Evolutionary conservation across 2,113 vertebrate species (phyloP).

Genomic region (Macquaria ambigua): DNA sequence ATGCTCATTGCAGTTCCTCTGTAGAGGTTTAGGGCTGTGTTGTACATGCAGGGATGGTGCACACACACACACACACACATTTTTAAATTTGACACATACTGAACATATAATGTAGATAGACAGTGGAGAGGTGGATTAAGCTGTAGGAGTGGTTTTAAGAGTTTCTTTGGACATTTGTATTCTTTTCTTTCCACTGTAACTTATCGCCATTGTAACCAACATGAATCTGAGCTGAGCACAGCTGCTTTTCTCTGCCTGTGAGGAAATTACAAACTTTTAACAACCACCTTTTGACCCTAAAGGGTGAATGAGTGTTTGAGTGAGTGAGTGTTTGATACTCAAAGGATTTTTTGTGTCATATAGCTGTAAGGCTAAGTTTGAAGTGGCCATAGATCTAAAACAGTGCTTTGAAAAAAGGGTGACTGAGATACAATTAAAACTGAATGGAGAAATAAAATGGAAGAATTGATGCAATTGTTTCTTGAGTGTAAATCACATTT

Average conservation of each 20-base stretch:
- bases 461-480: conserved; percentile 25
- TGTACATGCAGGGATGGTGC: too few relatives aligned
- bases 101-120: neutral
- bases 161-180: neutral
- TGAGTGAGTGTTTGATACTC: neutral
- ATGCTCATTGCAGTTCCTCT: too few relatives aligned
- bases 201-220: neutral
- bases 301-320: neutral
- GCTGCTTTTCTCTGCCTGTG: neutral
- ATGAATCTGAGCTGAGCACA: neutral
- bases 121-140: neutral
- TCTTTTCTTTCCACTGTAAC: neutral
- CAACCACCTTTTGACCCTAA: neutral
- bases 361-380: neutral
- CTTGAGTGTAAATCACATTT: conserved; percentile 29
- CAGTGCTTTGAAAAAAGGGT: neutral
- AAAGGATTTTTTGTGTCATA: neutral
- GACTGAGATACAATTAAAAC: neutral
- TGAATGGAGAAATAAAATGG: conserved; percentile 15
- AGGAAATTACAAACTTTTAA: conserved; percentile 6
- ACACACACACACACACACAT: too few relatives aligned
- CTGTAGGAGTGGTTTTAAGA: neutral
- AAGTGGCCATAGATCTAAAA: neutral
- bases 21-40: too few relatives aligned
- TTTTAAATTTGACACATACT: neutral